Evolutionary conservation across 2,888 invertebrate genomes (phyloP), one percentile per base, ranked within the genome.

Genomic region (Thumatha senex): DNA sequence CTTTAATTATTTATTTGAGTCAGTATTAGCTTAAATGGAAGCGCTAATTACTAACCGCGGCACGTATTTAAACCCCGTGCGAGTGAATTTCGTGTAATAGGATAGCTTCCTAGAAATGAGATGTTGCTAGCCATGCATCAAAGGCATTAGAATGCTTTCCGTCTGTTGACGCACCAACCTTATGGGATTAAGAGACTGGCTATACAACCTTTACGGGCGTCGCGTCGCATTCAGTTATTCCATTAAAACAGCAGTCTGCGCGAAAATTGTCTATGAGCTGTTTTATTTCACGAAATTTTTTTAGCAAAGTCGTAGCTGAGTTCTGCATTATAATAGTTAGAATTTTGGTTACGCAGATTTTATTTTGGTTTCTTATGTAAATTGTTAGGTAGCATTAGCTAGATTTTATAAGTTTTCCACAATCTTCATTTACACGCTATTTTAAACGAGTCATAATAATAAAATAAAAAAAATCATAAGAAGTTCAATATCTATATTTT

Each of bases 401-500:
- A n/a, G n/a, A 24, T 24, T 24, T 33, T 11, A 33, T 11, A 33
- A n/a, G 11, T 1, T 33, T 1, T 33, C 9, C 10, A 3, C 33
- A 11, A n/a, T n/a, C n/a, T 33, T 11, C n/a, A 33, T 34, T 34
- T n/a, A 34, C 12, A 12, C 34, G 1, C 7, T 4, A 12, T 4
- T 34, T 4, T 34, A 5, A 4, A 5, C 18, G 18, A 24, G 18
- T 30, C 29, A 11, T 9, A 45, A 5, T 39, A 66, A 63, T 68
- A 51, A 73, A 63, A 72, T 58, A 48, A 66, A 59, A 30, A 24
- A 24, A 24, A 24, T 5, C 18, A 50, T 36, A 40, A 63, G 56
- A 66, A 65, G 65, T 76, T 74, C 67, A 71, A 74, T 75, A 73
- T 65, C 68, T 79, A 70, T 78, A 72, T 78, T 78, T 78, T 82